Conservation (phyloP, 2,113 vertebrate genomes). For the Oncorhynchus nerka region DNA sequence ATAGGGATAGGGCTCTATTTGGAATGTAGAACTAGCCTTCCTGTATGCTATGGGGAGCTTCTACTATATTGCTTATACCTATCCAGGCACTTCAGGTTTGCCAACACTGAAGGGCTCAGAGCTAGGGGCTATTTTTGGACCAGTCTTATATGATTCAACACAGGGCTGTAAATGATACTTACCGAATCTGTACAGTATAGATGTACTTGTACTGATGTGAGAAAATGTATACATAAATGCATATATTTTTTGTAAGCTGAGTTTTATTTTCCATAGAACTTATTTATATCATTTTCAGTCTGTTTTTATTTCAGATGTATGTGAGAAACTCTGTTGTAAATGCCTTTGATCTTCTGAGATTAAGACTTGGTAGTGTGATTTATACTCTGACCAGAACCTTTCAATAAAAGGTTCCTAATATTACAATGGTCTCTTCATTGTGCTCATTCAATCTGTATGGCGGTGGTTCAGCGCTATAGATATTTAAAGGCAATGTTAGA, state of each 20-base stretch:
- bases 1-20: too few relatives aligned
- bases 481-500: too few relatives aligned
- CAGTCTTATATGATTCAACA: constrained; percentile 74
- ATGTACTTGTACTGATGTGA: constrained; percentile 83
- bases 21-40: too few relatives aligned
- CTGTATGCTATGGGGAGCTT: constrained; percentile 9
- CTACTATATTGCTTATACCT: constrained; percentile 28
- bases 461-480: too few relatives aligned
- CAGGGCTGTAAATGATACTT: constrained; percentile 76
- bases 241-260: constrained; percentile 95
- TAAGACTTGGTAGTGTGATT: constrained; percentile 93
- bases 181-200: constrained; percentile 87
- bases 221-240: constrained; percentile 94
- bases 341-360: constrained; percentile 89
- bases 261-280: constrained; percentile 84
- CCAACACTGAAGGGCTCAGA: constrained; percentile 5
- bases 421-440: constrained; percentile 64
- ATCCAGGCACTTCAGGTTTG: constrained; percentile 35
- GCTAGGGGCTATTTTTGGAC: constrained; percentile 72
- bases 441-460: background rate
- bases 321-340: constrained; percentile 78
- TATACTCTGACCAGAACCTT: constrained; percentile 91
- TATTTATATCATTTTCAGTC: constrained; percentile 92
- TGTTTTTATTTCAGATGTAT: constrained; percentile 81
- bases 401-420: constrained; percentile 97